Conservation (phyloP, 2,797 vertebrate species). For the Rhadinocentrus ornatus region DNA sequence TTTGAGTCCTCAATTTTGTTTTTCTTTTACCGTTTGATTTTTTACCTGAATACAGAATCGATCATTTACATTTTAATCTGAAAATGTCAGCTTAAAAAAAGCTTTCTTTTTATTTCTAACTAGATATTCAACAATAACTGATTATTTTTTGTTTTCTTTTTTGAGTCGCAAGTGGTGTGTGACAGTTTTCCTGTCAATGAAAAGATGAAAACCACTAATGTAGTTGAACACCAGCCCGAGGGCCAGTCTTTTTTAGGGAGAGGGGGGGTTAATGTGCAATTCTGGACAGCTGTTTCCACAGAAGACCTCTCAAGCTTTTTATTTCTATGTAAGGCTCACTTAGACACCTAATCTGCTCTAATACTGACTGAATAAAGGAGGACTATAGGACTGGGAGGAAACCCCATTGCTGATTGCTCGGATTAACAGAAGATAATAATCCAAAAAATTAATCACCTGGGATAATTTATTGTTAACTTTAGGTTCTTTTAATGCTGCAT, state of each 20-base stretch:
- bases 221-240: conserved; percentile 6
- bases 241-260: conserved; percentile 1
- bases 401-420: conserved; percentile 17
- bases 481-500: conserved; percentile 34
- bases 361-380: conserved; percentile 64
- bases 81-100: neutral
- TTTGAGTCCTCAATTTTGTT: neutral
- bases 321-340: conserved; percentile 69
- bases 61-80: neutral
- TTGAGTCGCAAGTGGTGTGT: conserved; percentile 1
- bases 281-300: conserved; percentile 72
- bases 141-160: neutral
- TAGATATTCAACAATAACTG: neutral
- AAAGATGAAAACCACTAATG: neutral
- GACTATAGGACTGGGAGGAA: neutral
- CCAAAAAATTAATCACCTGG: conserved; percentile 35
- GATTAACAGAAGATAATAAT: conserved; percentile 30
- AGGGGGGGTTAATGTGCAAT: conserved; percentile 52
- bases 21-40: neutral
- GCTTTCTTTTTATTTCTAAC: neutral
- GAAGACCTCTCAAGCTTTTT: conserved; percentile 69
- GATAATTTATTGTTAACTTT: conserved; percentile 44
- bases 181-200: too few relatives aligned
- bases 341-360: conserved; percentile 70
- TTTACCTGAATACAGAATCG: neutral